These are phyloP conservation scores for Phacellophora camtschatica DNA, from an alignment of 30 jellyfish, hydroid and myxozoan genomes.

Conservation along the genomic window DNA sequence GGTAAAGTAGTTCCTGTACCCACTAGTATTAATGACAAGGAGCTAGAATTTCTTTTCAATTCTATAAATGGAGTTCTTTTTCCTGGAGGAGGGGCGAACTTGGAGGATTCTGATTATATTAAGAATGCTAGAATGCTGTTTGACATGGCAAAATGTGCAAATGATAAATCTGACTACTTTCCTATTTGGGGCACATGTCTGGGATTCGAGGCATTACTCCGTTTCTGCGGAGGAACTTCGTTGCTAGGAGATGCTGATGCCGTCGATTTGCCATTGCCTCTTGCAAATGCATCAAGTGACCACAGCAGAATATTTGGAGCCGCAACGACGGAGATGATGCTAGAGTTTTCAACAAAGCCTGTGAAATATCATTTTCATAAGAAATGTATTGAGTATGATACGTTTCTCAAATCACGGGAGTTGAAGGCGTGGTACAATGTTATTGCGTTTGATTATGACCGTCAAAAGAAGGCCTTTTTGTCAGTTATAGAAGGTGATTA, in stretches of 20 bases:
- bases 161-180: constrained; percentile 58
- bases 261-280: constrained; percentile 37
- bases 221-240: constrained; percentile 15
- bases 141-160: constrained; percentile 53
- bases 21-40: constrained; percentile 23
- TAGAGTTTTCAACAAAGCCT: neutral
- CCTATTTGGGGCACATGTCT: constrained; percentile 89
- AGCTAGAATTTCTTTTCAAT: constrained; percentile 9
- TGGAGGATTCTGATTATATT: constrained; percentile 46
- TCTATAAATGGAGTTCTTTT: constrained; percentile 64
- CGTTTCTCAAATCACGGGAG: neutral
- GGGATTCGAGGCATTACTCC: constrained; percentile 78
- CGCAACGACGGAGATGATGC: neutral
- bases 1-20: constrained; percentile 72
- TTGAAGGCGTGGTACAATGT: constrained; percentile 5
- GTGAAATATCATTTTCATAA: constrained; percentile 75
- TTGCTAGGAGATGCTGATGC: constrained; percentile 69
- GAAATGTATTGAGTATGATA: constrained; percentile 35
- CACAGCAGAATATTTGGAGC: constrained; percentile 24
- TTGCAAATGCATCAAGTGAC: neutral
- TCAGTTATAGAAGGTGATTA: constrained; percentile 65
- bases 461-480: constrained; percentile 57
- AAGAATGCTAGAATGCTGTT: constrained; percentile 11
- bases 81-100: constrained; percentile 86
- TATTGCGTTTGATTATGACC: constrained; percentile 56